Base-by-base conservation (phyloP, 2,797 vertebrate species). In the Holocentrus rufus region DNA sequence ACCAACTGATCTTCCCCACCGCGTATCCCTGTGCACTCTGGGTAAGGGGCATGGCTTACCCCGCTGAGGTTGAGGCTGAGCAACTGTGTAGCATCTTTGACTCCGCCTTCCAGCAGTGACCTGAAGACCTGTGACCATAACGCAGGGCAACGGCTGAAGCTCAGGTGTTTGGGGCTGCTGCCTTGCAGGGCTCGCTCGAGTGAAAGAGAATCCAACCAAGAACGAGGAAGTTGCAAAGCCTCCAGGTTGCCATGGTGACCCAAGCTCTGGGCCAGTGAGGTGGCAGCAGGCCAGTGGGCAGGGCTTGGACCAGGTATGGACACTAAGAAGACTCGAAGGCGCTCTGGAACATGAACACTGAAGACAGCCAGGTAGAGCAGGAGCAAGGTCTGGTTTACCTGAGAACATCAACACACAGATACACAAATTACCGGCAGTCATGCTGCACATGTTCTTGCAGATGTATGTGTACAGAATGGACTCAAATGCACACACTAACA, bases 291-390 rank as follows among this genome's bases (percentile, higher is more conserved):
- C 93, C 90, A 97, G 90, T 89, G 91, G 13, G 79, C 95, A 18
- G 95, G 95, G 14, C 96, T 96, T 4, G 95, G 96, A 1, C 97
- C 96, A 0, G 98, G 98, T 60, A 96, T 95, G 0, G 96, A 98
- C 52, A 99, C 95, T 2, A 99, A 94, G 90, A 99, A 97, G 79
- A 96, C 94, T 0, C 93, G 91, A 15, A 99, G 95, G 70, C 95
- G 95, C 88, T 97, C 95, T 0, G 97, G 97, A 0, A 97, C 95
- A 30, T 96, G 93, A 77, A 98, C 95, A 0, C 96, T 98, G 71
- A 99, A 96, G 55, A 97, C 97, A 0, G 98, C 96, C 79, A 99
- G 88, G 89, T 98, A 98, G 10, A 99, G 95, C 39, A 96, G 95
- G 63, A 98, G 95, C 85, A 99, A 93, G 34, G 97, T 97, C 90